phyloP scores from a whole-genome alignment of 2,797 vertebrate genomes.

The Poeciliopsis presidionis region DNA sequence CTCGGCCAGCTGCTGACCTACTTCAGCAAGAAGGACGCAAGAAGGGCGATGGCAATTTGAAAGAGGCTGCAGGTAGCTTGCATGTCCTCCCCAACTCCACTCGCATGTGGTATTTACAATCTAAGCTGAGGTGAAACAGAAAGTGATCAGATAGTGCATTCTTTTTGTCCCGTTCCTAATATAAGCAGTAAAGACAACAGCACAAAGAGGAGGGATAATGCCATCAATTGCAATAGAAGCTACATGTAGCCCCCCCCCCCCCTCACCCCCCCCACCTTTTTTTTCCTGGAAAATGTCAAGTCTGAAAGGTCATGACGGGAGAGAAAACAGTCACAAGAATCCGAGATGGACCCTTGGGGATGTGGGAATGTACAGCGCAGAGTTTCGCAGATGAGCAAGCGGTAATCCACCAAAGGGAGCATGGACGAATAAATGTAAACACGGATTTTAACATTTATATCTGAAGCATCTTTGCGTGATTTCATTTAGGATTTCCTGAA shows the following conservation, averaged over 20 bases:
- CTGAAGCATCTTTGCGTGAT: slow-evolving; percentile 33
- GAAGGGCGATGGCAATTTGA: slow-evolving; percentile 60
- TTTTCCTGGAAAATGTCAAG: slow-evolving; percentile 49
- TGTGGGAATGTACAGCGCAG: slow-evolving; percentile 24
- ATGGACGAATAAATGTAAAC: slow-evolving; percentile 44
- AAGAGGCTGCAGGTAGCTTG: slow-evolving; percentile 50
- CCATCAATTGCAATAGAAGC: slow-evolving; percentile 60
- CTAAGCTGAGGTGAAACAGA: slow-evolving; percentile 46
- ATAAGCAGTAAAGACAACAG: slow-evolving; percentile 58
- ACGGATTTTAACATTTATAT: slow-evolving; percentile 49
- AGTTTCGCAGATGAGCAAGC: slow-evolving; percentile 19
- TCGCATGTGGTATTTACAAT: slow-evolving; percentile 76
- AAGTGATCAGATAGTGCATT: slow-evolving; percentile 63
- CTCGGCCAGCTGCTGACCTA: slow-evolving; percentile 54
- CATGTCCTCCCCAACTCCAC: slow-evolving; percentile 51
- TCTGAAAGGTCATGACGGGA: slow-evolving; percentile 57
- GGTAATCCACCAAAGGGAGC: slow-evolving; percentile 24
- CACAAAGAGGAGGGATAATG: slow-evolving; percentile 61
- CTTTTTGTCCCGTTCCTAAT: slow-evolving; percentile 57
- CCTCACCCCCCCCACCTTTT: too few species aligned
- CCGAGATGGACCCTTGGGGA: slow-evolving; percentile 41
- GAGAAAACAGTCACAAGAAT: slow-evolving; percentile 39
- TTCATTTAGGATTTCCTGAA: slow-evolving; percentile 29
- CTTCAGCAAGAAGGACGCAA: slow-evolving; percentile 53
- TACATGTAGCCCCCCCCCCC: slow-evolving; percentile 11